A percentile compares a stretch with the other conserved stretches of the same genome.
These are phyloP conservation scores for Phaonia tiefii DNA, from an alignment of 2,888 invertebrate species.

Conservation along the genomic window DNA sequence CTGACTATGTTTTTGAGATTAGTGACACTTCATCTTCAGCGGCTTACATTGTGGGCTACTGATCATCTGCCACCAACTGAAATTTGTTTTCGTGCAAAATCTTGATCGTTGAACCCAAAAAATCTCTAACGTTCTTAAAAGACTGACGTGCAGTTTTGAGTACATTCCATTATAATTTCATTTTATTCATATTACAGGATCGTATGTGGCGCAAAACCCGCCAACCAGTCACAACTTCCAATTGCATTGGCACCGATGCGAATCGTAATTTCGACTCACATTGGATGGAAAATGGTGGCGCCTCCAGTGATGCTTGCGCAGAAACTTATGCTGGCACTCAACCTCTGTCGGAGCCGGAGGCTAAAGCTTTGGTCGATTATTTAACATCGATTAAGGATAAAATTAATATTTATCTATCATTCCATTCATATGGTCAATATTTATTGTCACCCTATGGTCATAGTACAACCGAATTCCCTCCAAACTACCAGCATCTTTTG, in stretches of 20 bases:
- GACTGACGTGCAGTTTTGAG: too few relatives aligned
- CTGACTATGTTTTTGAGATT: too few relatives aligned
- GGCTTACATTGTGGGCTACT: too few relatives aligned
- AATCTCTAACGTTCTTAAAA: too few relatives aligned
- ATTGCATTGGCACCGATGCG: slow-evolving; percentile 78
- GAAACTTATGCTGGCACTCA: slow-evolving; percentile 82
- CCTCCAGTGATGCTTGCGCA: slow-evolving; percentile 79
- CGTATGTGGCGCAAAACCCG: slow-evolving; percentile 87
- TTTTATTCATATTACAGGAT: slow-evolving; percentile 77
- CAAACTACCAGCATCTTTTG: slow-evolving; percentile 81
- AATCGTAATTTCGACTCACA: slow-evolving; percentile 79
- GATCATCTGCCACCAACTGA: too few relatives aligned
- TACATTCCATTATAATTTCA: too few relatives aligned
- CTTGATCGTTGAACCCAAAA: too few relatives aligned
- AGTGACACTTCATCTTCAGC: too few relatives aligned
- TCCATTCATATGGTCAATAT: slow-evolving; percentile 85
- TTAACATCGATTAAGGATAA: slow-evolving; percentile 80
- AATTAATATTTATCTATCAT: slow-evolving; percentile 83
- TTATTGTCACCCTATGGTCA: slow-evolving; percentile 84
- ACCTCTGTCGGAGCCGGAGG: slow-evolving; percentile 83
- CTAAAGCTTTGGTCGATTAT: slow-evolving; percentile 81
- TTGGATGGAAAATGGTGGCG: slow-evolving; percentile 80
- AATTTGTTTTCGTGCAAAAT: too few relatives aligned
- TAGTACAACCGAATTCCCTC: slow-evolving; percentile 75
- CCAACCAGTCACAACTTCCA: slow-evolving; percentile 77